phyloP scores from a whole-genome alignment of 2,113 vertebrate genomes.

The Symphodus melops region DNA sequence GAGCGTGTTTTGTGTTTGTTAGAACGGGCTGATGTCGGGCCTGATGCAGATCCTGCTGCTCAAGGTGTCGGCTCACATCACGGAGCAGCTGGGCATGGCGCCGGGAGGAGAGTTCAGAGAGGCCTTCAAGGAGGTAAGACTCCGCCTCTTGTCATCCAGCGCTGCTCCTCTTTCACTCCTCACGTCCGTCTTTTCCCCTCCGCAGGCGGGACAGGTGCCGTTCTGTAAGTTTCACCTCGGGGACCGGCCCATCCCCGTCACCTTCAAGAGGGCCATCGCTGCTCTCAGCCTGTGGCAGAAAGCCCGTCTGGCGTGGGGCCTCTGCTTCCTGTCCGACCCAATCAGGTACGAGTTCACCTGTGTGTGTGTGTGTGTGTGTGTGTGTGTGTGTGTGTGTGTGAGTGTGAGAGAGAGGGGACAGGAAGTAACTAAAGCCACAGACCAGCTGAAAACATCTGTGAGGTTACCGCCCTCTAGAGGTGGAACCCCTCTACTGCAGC shows the following conservation, averaged over 20 bases:
- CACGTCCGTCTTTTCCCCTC: not conserved
- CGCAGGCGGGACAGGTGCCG: conserved; percentile 94
- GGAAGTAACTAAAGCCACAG: too few relatives aligned
- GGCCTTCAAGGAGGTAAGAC: conserved; percentile 93
- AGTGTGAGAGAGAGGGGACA: too few relatives aligned
- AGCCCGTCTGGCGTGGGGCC: conserved; percentile 94
- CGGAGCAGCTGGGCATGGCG: conserved; percentile 97
- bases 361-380: too few relatives aligned
- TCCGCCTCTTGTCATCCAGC: too few relatives aligned
- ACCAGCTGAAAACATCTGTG: too few relatives aligned
- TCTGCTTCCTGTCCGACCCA: conserved; percentile 97
- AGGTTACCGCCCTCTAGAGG: too few relatives aligned
- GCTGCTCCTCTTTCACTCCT: not conserved
- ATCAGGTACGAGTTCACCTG: conserved; percentile 88
- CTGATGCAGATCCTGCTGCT: conserved; percentile 98
- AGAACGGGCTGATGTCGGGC: conserved; percentile 98
- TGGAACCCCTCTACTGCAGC: too few relatives aligned
- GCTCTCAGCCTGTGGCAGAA: conserved; percentile 99
- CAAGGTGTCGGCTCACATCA: conserved; percentile 99
- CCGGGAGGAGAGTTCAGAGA: conserved; percentile 98
- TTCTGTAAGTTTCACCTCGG: conserved; percentile 99
- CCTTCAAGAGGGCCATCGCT: conserved; percentile 97
- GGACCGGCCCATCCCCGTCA: conserved; percentile 96
- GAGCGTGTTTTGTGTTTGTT: conserved; percentile 47
- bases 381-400: too few relatives aligned